phyloP scores from a whole-genome alignment of 2,797 vertebrate species.

The Alcedo quadribrachys region DNA sequence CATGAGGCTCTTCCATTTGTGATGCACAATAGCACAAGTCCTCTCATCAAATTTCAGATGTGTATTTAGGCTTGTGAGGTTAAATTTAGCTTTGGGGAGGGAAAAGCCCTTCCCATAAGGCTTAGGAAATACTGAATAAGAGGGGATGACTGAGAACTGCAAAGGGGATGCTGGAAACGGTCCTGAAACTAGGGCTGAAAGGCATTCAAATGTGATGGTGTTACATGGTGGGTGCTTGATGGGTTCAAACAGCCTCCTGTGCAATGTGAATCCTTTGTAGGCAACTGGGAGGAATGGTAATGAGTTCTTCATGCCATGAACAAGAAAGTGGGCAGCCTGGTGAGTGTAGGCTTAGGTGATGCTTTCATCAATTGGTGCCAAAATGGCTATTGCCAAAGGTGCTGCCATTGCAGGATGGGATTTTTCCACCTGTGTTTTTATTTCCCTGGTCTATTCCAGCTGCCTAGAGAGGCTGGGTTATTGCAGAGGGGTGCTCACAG shows the following conservation, averaged over 20 bases:
- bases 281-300: neutral
- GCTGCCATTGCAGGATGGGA: fast-evolving
- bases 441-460: neutral
- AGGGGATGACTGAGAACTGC: neutral
- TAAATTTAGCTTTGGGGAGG: neutral
- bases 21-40: neutral
- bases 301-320: fast-evolving
- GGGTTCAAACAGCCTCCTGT: neutral
- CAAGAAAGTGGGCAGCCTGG: neutral
- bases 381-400: no score
- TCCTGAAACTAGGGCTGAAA: neutral
- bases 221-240: no score
- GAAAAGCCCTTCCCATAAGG: fast-evolving
- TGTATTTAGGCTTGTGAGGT: neutral
- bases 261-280: fast-evolving
- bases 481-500: neutral
- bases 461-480: neutral
- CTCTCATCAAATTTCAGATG: neutral
- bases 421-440: neutral
- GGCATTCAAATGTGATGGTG: neutral
- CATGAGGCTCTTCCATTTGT: fast-evolving
- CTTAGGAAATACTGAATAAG: neutral
- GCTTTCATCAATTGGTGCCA: neutral
- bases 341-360: fast-evolving
- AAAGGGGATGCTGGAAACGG: neutral